Base-by-base conservation (phyloP, 1,140 invertebrate genomes). In the Anthonomus grandis region DNA sequence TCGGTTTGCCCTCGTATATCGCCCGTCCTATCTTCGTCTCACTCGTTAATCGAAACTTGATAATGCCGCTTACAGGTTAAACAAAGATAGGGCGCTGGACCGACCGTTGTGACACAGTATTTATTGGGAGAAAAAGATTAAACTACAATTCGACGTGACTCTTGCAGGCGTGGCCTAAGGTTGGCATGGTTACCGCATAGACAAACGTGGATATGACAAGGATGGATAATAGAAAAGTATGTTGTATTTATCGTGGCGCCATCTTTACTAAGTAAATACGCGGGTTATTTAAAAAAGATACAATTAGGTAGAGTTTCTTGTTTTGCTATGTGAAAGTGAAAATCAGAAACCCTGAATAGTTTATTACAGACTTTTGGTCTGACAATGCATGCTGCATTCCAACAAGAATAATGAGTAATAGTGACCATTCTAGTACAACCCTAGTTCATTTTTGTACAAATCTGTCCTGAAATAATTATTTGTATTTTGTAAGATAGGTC, bases 1-100 rank as follows among this genome's bases (percentile, higher is more conserved):
- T 44, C 18, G 23, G 5, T 42, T 27, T n/a, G 22, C 50, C 24
- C 39, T 53, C 23, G 39, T 44, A 34, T 44, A 18, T 12, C 2
- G 9, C 15, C 22, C 6, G 12, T 24, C 3, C 12, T 9, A 45
- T 45, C 4, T 23, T 23, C 17, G 3, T 45, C 8, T 24, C n/a
- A n/a, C 42, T 45, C 18, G 24, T 13, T 22, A 24, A 45, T n/a
- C 27, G 27, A n/a, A 8, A 31, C 27, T 6, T 31, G n/a, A 6
- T 8, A 31, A 4, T 21, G 23, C 2, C 19, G 1, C 17, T 6
- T 6, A 42, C 18, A 22, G 23, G 4, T 9, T 18, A 42, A 22
- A 42, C 39, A 42, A 45, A 23, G 22, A 45, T n/a, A 45, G 18
- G 12, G 5, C 6, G 2, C 12, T 45, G 1, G 3, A n/a, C 39